Conservation (phyloP, 92 coral and sea anemone genomes). For the Zoanthus sansibaricus region DNA sequence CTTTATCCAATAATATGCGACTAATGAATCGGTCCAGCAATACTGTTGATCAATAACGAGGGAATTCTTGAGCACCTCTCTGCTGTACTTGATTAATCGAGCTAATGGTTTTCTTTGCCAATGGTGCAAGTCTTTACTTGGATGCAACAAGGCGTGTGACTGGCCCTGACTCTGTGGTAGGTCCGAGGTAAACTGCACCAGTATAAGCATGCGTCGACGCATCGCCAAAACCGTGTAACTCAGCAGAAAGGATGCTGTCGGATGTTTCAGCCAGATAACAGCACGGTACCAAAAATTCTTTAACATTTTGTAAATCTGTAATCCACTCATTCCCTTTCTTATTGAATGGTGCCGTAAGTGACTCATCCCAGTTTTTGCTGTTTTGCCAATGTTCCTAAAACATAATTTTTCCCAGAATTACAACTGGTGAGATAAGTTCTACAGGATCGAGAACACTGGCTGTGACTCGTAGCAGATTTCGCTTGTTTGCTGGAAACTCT, state of each 20-base stretch:
- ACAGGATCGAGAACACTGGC: constrained; percentile 47
- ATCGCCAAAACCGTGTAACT: constrained; percentile 45
- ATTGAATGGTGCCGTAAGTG: constrained; percentile 27
- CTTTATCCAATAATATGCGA: constrained; percentile 60
- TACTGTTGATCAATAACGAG: constrained; percentile 26
- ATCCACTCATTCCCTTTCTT: background rate
- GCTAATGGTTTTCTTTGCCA: constrained; percentile 60
- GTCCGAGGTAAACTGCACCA: constrained; percentile 41
- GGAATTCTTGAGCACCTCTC: constrained; percentile 44
- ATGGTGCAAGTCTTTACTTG: constrained; percentile 64
- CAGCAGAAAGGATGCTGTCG: background rate
- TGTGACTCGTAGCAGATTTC: constrained; percentile 25
- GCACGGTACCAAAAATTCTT: constrained; percentile 15
- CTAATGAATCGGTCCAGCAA: constrained; percentile 69
- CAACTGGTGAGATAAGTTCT: constrained; percentile 50
- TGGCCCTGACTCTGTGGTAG: constrained; percentile 10
- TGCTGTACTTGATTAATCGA: constrained; percentile 14
- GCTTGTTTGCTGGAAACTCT: constrained; percentile 14
- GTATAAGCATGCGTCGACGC: constrained; percentile 47
- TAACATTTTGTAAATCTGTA: constrained; percentile 17
- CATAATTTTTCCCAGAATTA: constrained; percentile 39
- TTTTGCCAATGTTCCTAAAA: constrained; percentile 51
- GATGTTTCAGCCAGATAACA: constrained; percentile 13
- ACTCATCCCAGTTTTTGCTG: constrained; percentile 48
- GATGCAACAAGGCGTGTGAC: constrained; percentile 36